Evolutionary conservation across 2,797 vertebrate species (phyloP).

Genomic region (Sebastes baramenuke): DNA sequence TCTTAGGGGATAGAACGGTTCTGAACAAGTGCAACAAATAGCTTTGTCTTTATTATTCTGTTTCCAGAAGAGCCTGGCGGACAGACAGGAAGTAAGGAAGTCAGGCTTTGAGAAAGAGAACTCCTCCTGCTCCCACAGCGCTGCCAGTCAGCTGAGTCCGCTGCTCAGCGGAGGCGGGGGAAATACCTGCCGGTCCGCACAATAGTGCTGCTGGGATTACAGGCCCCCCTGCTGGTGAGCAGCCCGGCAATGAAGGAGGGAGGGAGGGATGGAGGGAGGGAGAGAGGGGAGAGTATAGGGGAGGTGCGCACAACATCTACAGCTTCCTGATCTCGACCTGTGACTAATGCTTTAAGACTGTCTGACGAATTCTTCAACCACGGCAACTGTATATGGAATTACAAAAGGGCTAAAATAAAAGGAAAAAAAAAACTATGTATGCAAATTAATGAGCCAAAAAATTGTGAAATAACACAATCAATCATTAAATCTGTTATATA

Average conservation of each 20-base stretch:
- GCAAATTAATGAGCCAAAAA: background rate
- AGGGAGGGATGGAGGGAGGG: background rate
- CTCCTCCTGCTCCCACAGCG: constrained; percentile 70
- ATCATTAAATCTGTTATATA: too few species aligned
- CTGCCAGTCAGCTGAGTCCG: constrained; percentile 81
- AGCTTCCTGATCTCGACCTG: constrained; percentile 69
- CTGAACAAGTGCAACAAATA: constrained; percentile 2
- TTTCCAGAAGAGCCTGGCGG: constrained; percentile 19
- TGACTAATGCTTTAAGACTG: background rate
- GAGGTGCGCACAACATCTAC: constrained; percentile 82
- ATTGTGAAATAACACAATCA: too few species aligned
- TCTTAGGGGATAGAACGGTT: background rate
- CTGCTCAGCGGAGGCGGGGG: constrained; percentile 80
- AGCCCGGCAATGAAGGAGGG: constrained; percentile 74
- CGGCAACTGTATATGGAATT: background rate
- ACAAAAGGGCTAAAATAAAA: background rate
- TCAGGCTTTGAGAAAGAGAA: constrained; percentile 40
- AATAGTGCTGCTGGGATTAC: constrained; percentile 86
- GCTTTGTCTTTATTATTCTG: constrained; percentile 26
- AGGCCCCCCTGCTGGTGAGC: constrained; percentile 85
- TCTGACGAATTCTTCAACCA: background rate
- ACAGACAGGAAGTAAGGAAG: constrained; percentile 59
- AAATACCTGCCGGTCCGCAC: constrained; percentile 88
- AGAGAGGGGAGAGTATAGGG: background rate
- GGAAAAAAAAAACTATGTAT: background rate